phyloP scores from a whole-genome alignment of 2,797 vertebrate genomes.

The Hozukius guyotensis region DNA sequence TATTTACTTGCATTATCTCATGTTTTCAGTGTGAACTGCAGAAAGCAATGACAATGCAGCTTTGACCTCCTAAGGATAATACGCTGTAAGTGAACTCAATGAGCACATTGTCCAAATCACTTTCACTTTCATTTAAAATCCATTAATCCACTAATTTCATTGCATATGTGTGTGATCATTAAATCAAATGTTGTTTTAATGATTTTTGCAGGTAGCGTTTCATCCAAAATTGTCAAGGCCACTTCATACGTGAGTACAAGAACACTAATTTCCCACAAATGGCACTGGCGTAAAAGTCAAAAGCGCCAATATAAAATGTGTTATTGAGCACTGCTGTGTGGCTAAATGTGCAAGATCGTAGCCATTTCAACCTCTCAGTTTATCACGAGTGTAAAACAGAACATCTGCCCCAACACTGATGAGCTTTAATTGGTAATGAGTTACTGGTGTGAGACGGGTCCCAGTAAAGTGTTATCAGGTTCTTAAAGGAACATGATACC shows the following conservation, averaged over 20 bases:
- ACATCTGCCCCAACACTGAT: not conserved
- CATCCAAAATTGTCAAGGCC: not conserved
- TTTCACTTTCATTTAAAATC: constrained; percentile 10
- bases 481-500: not conserved
- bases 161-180: not conserved
- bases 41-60: not conserved
- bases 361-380: not conserved
- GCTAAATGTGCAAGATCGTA: not conserved
- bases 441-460: not conserved
- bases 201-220: not conserved
- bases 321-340: not conserved
- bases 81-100: not conserved
- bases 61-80: not conserved
- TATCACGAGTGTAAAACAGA: not conserved
- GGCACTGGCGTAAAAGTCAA: not conserved
- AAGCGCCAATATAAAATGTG: not conserved
- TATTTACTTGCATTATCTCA: constrained; percentile 47
- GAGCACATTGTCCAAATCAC: not conserved
- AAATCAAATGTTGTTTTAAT: constrained; percentile 10
- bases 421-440: not conserved
- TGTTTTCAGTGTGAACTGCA: constrained; percentile 8
- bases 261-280: not conserved
- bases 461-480: not conserved
- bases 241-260: not conserved
- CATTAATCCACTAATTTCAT: not conserved